Conservation (phyloP, 1,140 invertebrate genomes). For the Macrocentrus cingulum region DNA sequence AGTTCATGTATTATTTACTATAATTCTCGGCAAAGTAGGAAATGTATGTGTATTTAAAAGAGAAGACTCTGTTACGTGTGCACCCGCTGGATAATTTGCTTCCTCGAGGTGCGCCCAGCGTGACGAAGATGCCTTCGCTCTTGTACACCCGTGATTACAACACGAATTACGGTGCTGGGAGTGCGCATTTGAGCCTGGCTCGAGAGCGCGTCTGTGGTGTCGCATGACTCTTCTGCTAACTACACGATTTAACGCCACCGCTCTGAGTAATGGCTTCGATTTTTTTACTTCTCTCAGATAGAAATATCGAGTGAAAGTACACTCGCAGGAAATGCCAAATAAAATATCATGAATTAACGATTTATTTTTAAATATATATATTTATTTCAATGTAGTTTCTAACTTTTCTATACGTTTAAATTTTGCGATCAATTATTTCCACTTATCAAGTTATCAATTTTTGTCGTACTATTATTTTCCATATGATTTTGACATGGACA, state of each 20-base stretch:
- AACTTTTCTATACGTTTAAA: no score
- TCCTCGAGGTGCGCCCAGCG: slow-evolving; percentile 8
- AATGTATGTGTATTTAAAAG: no score
- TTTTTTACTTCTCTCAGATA: neutral
- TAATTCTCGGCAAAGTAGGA: no score
- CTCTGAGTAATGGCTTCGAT: slow-evolving; percentile 2
- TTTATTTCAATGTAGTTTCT: no score
- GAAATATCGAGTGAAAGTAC: neutral
- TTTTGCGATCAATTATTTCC: no score
- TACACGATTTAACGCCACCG: slow-evolving; percentile 17
- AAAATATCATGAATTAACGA: no score
- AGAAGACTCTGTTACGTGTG: slow-evolving; percentile 14
- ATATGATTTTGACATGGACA: no score
- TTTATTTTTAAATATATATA: no score
- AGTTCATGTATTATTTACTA: no score
- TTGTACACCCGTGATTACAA: slow-evolving; percentile 17
- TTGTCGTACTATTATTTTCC: no score
- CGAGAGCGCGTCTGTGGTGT: slow-evolving; percentile 13
- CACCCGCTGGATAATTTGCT: slow-evolving; percentile 16
- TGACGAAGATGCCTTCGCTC: neutral
- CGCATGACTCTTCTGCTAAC: slow-evolving; percentile 12
- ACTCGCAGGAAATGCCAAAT: no score
- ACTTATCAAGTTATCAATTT: no score
- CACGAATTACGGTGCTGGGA: slow-evolving; percentile 19
- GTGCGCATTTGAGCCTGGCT: neutral